Base-by-base conservation (phyloP, 2,113 vertebrate genomes). In the Nematolebias whitei region DNA sequence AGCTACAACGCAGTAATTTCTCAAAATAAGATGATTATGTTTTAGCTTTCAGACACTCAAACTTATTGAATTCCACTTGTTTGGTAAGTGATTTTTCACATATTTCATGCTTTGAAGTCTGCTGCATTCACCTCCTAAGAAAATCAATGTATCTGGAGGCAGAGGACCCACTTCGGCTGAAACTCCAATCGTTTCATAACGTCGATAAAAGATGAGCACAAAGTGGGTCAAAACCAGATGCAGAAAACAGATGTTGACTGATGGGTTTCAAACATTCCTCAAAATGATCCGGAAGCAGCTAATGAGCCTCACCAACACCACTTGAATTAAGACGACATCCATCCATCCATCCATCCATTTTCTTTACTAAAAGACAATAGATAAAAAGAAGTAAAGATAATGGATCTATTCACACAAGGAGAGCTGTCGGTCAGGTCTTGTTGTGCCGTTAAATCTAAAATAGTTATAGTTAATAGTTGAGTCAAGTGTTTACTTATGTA, bases 51-150 rank as follows among this genome's bases (percentile, higher is more conserved):
- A 7, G 40, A 24, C 26, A 35, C 60, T 0, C 22, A 39, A 56
- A 51, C 60, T 45, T 62, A 75, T 68, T 81, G 73, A 82, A 77
- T 77, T 84, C 66, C 71, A 78, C 86, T 88, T 74, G 83, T 85
- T 82, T 56, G 1, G 48, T 86, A 80, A 88, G 85, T 55, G 85
- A 86, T 89, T 87, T 79, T 77, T 84, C 72, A 82, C 82, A 81
- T 85, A 76, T 71, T 50, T 16, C 43, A 16, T 15, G 57, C 79
- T 83, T 61, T 71, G 59, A 85, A 72, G 60, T 64, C 62, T 23
- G 51, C 18, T 43, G 68, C 73, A 68, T 76, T 71, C 76, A 39
- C 78, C 79, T 69, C 55, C 65, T 73, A 38, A 12, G 62, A 79
- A 78, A 84, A 87, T 87, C 86, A 84, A 86, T 85, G 77, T 71